Base-by-base conservation (phyloP, 2,888 invertebrate genomes). In the Phlogophora meticulosa region DNA sequence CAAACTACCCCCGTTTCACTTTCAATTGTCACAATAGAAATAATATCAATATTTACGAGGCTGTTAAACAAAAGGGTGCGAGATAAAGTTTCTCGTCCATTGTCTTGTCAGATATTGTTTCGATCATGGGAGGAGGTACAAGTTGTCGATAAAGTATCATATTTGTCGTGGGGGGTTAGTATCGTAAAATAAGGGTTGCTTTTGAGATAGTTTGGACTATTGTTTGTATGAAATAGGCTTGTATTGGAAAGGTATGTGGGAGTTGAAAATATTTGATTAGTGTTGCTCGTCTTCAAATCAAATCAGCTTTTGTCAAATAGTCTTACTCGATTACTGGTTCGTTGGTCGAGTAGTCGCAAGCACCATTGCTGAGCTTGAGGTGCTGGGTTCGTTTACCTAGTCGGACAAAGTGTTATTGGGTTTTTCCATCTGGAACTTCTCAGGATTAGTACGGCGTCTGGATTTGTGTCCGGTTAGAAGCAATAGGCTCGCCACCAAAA, bases 51-150 rank as follows among this genome's bases (percentile, higher is more conserved):
- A 72, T 72, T 78, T 61, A 65, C 58, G 59, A 57, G 51, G 49
- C 24, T 55, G 48, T 72, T 59, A 42, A 45, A 60, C 59, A 78
- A 72, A 72, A 45, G 73, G 74, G 60, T 45, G 56, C 20, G 15
- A 58, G 74, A 78, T 78, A 75, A 62, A 76, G 61, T 73, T 76
- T 59, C 42, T n/a, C 42, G 45, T 36, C 22, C 40, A 73, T 76
- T 76, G 74, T 78, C 48, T 55, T 72, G 58, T 66, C 58, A 42
- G 53, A 78, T 15, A 78, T 73, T 61, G 57, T 66, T 61, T 10
- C 45, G 57, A 58, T 66, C 59, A 42, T 38, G 17, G 46, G 51
- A 22, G 45, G 28, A 42, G 51, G 36, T 48, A 63, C 45, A 49
- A 70, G 20, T 71, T 55, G 52, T 43, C 52, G 43, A 58, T 77